These are phyloP conservation scores for Helicoverpa zea DNA, from an alignment of 1,140 invertebrate species.

Conservation along the genomic window DNA sequence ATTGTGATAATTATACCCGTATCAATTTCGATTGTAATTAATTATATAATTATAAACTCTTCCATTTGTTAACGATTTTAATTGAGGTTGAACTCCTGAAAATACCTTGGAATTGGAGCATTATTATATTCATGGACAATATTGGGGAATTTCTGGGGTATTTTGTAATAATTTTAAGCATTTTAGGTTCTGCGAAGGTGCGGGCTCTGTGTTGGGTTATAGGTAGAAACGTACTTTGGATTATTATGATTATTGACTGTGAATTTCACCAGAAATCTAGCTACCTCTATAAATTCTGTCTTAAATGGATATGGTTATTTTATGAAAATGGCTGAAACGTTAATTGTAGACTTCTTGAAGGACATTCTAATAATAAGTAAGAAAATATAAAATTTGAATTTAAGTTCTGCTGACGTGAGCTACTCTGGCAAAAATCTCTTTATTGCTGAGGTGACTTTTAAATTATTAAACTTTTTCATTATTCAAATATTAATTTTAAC, in stretches of 20 bases:
- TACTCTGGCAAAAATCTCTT: neutral
- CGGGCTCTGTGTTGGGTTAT: too few relatives aligned
- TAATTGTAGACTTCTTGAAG: too few relatives aligned
- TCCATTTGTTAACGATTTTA: conserved; percentile 16
- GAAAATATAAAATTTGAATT: too few relatives aligned
- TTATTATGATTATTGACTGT: neutral
- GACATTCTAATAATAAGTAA: too few relatives aligned
- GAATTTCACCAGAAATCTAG: too few relatives aligned
- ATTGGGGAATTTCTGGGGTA: neutral
- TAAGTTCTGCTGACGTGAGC: too few relatives aligned
- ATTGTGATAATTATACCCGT: neutral
- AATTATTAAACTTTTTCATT: neutral
- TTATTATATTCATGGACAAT: neutral
- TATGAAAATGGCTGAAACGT: too few relatives aligned
- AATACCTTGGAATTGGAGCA: neutral
- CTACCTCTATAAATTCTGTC: too few relatives aligned
- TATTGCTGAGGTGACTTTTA: neutral
- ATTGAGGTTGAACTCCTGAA: neutral
- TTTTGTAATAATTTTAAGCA: neutral
- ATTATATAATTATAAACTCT: neutral
- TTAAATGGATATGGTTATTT: too few relatives aligned
- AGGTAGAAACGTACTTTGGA: too few relatives aligned
- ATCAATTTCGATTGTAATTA: neutral
- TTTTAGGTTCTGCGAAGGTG: neutral
- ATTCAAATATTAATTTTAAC: neutral